Conservation (phyloP, 2,888 invertebrate genomes). For the Patella pellucida region DNA sequence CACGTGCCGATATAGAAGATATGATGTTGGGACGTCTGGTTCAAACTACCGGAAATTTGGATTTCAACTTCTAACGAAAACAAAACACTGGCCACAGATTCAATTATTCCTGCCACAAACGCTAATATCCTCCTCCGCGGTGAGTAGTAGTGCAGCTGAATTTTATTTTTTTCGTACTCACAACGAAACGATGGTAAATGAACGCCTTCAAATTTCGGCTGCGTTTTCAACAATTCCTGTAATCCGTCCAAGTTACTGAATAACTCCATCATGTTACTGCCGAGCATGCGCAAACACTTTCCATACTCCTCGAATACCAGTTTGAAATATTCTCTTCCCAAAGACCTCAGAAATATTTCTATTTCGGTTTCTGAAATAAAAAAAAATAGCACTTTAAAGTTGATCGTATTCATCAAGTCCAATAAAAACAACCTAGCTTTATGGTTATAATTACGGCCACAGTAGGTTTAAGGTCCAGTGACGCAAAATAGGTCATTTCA, state of each 20-base stretch:
- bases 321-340: conserved; percentile 95
- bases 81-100: conserved; percentile 94
- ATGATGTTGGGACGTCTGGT: conserved; percentile 84
- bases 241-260: conserved; percentile 95
- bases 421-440: no score
- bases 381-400: not conserved
- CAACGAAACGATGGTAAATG: conserved; percentile 89
- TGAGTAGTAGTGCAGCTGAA: conserved; percentile 92
- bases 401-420: no score
- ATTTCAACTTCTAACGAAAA: conserved; percentile 94
- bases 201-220: conserved; percentile 88
- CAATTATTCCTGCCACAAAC: conserved; percentile 97
- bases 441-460: no score
- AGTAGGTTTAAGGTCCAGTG: no score
- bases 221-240: conserved; percentile 85
- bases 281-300: conserved; percentile 92
- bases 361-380: conserved; percentile 26
- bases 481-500: no score
- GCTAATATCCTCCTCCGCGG: conserved; percentile 93
- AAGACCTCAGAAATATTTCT: conserved; percentile 86
- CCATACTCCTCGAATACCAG: conserved; percentile 98
- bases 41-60: conserved; percentile 86
- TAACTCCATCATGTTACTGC: conserved; percentile 95
- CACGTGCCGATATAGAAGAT: conserved; percentile 43
- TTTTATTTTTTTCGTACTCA: conserved; percentile 43